Evolutionary conservation across 2,888 invertebrate species (phyloP).

Genomic region (Ferdinandea cuprea): DNA sequence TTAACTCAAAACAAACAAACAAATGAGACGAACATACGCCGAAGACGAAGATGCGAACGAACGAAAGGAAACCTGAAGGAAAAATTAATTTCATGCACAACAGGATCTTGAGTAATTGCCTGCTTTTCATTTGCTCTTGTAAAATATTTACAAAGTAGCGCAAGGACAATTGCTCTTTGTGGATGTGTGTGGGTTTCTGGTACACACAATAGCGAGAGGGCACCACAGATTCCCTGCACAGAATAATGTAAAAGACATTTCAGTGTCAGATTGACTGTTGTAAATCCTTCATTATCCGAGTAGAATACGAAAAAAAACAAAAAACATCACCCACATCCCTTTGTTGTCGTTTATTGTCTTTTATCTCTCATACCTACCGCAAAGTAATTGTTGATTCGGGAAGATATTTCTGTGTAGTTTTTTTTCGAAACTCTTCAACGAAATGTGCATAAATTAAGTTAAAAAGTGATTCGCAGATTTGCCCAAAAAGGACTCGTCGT

Average conservation of each 20-base stretch:
- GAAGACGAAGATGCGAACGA: slow-evolving; percentile 18
- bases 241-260: slow-evolving; percentile 47
- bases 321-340: slow-evolving; percentile 39
- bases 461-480: slow-evolving; percentile 38
- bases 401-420: neutral
- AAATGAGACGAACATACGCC: slow-evolving; percentile 39
- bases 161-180: slow-evolving; percentile 66
- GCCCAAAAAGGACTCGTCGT: neutral
- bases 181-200: slow-evolving; percentile 16
- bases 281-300: slow-evolving; percentile 68
- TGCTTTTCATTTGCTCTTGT: slow-evolving; percentile 70
- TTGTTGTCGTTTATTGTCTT: slow-evolving; percentile 28
- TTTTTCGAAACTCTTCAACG: neutral
- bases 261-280: slow-evolving; percentile 64
- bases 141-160: slow-evolving; percentile 72
- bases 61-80: slow-evolving; percentile 52
- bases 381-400: slow-evolving; percentile 28
- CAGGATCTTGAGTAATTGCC: slow-evolving; percentile 73
- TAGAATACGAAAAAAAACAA: neutral
- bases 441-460: slow-evolving; percentile 24
- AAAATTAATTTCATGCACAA: slow-evolving; percentile 74
- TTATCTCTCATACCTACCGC: slow-evolving; percentile 51
- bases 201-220: too few relatives aligned
- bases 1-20: slow-evolving; percentile 71
- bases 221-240: neutral